Evolutionary conservation across 2,888 invertebrate species (phyloP).

Genomic region (Isoperla grammatica): DNA sequence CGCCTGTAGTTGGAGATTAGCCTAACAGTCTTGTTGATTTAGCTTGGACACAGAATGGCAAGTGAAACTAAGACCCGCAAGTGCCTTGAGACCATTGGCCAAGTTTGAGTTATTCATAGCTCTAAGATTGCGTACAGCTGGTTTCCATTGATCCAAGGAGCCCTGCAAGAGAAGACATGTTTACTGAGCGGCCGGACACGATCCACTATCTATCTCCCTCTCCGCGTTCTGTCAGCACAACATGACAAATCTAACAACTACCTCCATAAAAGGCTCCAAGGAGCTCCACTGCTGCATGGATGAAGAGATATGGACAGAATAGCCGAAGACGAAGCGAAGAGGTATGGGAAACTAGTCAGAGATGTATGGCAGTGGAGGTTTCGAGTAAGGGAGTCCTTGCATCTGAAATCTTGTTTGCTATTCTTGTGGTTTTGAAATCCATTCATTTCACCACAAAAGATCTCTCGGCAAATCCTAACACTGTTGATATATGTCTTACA

Average conservation of each 20-base stretch:
- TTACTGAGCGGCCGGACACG: conserved; percentile 8
- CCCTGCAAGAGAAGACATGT: conserved; percentile 14
- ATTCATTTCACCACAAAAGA: conserved; percentile 27
- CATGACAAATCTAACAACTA: conserved; percentile 32
- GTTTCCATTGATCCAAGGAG: too few relatives aligned
- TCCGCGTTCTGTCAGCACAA: conserved; percentile 26
- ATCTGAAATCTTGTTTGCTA: conserved; percentile 27
- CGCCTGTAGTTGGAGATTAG: too few relatives aligned
- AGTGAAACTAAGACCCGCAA: too few relatives aligned
- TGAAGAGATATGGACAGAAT: conserved; percentile 25
- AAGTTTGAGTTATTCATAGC: too few relatives aligned
- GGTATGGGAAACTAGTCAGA: conserved; percentile 21
- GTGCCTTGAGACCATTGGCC: too few relatives aligned
- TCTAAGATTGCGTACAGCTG: too few relatives aligned
- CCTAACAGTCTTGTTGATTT: too few relatives aligned
- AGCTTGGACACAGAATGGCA: too few relatives aligned
- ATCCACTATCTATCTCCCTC: conserved; percentile 8
- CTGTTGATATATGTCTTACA: conserved; percentile 27
- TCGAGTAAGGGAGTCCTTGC: conserved; percentile 23
- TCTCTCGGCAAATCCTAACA: conserved; percentile 22
- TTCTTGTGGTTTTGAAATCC: conserved; percentile 21
- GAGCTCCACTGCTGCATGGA: conserved; percentile 10
- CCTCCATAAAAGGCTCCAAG: conserved; percentile 26
- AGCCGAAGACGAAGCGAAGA: conserved; percentile 17
- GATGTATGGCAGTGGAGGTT: conserved; percentile 23